Percentiles rank a stretch among this genome's conserved stretches.
phyloP scores from a whole-genome alignment of 2,888 invertebrate genomes.

The Catocala sponsa region DNA sequence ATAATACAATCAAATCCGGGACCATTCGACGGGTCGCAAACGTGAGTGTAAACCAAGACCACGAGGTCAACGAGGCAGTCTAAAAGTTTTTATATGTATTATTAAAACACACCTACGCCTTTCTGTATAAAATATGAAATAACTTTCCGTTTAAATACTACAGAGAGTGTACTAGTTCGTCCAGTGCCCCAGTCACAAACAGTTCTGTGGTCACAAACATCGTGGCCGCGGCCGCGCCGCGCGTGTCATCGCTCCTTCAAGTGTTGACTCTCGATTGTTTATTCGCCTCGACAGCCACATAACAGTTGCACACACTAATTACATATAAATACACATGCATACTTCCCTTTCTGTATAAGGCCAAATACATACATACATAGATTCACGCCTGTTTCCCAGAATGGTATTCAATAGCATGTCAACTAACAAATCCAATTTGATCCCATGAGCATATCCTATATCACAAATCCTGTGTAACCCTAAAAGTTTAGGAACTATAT shows the following conservation, averaged over 20 bases:
- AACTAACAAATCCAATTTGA: no score
- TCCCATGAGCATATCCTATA: no score
- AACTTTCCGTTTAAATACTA: conserved; percentile 16
- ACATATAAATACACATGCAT: conserved; percentile 61
- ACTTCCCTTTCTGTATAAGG: conserved; percentile 4
- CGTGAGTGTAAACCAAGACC: no score
- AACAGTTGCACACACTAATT: conserved; percentile 80
- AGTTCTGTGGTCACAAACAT: conserved; percentile 48
- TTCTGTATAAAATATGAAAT: conserved; percentile 1
- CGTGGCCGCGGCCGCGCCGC: conserved; percentile 51
- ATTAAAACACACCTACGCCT: no score
- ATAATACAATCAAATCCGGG: no score
- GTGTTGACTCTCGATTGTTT: conserved; percentile 85
- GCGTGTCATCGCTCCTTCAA: conserved; percentile 83
- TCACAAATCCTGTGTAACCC: no score
- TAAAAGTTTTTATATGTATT: no score
- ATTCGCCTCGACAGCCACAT: conserved; percentile 73
- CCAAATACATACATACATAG: no score
- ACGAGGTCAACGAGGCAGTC: no score
- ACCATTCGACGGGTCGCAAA: no score
- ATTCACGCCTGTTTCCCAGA: no score
- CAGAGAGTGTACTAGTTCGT: conserved; percentile 40
- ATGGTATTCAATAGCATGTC: not conserved
- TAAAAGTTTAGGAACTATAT: no score
- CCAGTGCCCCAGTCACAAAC: conserved; percentile 53